Evolutionary conservation across 2,888 invertebrate species (phyloP), one percentile per base, ranked within the genome.

Genomic region (Polylopha cassiicola): DNA sequence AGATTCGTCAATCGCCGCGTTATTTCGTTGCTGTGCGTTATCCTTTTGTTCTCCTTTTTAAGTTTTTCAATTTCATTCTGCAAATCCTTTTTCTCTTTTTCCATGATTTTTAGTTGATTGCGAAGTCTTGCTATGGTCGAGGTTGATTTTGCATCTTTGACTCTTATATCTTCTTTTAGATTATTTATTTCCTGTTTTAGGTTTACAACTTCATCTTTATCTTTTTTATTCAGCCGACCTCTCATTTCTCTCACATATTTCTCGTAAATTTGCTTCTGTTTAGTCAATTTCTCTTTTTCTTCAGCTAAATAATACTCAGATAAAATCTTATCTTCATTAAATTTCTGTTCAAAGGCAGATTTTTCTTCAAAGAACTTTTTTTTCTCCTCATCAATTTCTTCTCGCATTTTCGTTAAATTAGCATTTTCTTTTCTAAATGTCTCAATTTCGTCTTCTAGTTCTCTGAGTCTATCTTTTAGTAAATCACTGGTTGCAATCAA

Each of bases 141-240:
- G 3, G 91, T 90, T 60, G 91, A 91, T 55, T 90, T 89, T 8
- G 90, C 89, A 54, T 94, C 94, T 73, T 92, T 93, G n/a, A 89
- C 65, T 59, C 88, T 89, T 9, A 91, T 77, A 49, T 92, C 90
- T 46, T 90, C 89, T 65, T 89, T 90, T 1, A 92, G 68, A 26
- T 88, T 86, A 36, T 80, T 87, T 18, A 94, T 69, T 71, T 92
- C 89, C 39, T 89, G 88, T 54, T 88, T 91, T 5, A 93, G 70
- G 47, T 76, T 81, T 1, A 87, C 71, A 6, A 92, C 86, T 72
- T 93, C 92, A 59, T 90, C 91, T 48, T 91, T 89, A 43, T 92
- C 92, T 61, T 90, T 90, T 58, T 88, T 90, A 42, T 77, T 88
- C 0, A 89, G 81, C 43, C 88, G 79, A n/a, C 89, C 89, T 65